phyloP scores from a whole-genome alignment of 2,797 vertebrate genomes.

The Falco biarmicus region DNA sequence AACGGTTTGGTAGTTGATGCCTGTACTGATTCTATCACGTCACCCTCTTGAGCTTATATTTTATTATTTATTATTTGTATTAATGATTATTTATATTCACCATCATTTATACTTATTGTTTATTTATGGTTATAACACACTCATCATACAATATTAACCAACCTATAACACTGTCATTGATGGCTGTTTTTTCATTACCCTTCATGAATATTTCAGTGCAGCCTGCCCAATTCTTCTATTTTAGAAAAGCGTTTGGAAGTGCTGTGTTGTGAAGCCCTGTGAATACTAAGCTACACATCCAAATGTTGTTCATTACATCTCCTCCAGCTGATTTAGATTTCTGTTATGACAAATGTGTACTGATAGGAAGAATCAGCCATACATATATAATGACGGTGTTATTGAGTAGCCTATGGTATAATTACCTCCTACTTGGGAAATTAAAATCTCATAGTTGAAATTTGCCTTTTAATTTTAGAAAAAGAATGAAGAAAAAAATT shows the following conservation, averaged over 20 bases:
- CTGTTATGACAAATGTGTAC: neutral
- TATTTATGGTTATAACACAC: conserved; percentile 76
- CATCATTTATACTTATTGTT: conserved; percentile 74
- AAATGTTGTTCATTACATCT: neutral
- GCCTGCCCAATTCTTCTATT: conserved; percentile 48
- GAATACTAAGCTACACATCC: conserved; percentile 8
- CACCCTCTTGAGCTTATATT: neutral
- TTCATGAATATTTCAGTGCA: conserved; percentile 74
- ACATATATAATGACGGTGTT: neutral
- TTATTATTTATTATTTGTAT: conserved; percentile 69
- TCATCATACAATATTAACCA: conserved; percentile 76
- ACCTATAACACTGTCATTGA: conserved; percentile 25
- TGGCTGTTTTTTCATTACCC: conserved; percentile 62
- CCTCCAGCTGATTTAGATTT: neutral
- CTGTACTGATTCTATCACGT: conserved; percentile 26
- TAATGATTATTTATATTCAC: conserved; percentile 73
- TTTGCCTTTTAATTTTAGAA: neutral
- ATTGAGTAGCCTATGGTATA: neutral
- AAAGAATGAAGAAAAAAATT: neutral
- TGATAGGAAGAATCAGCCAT: neutral
- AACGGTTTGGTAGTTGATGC: conserved; percentile 21
- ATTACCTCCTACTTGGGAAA: neutral
- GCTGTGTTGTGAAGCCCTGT: conserved; percentile 28
- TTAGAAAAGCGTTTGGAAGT: conserved; percentile 6
- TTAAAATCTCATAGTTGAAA: neutral